Evolutionary conservation across 2,113 vertebrate species (phyloP), one percentile per base, ranked within the genome.

Genomic region (Cnemophilus loriae): DNA sequence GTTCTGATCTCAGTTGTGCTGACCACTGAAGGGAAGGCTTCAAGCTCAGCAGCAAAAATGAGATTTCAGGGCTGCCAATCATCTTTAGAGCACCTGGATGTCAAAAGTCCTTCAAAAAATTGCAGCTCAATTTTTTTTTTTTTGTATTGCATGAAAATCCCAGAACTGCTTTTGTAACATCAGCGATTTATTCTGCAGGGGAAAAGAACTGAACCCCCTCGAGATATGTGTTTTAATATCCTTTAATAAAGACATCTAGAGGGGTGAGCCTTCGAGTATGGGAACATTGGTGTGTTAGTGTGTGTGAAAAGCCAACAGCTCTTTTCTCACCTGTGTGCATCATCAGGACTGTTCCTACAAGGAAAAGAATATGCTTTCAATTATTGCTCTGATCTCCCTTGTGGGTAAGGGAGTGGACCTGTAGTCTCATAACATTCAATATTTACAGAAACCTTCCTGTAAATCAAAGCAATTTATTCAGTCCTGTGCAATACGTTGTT

Each of bases 21-120:
- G 1, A 13, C 15, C 11, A 7, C 9, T 21, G 73, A 19, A 33
- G 63, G 55, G 1, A 56, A 33, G 6, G 0, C 0, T 44, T n/a
- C 1, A 1, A 64, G 19, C n/a, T 76, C 61, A 37, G 53, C 61
- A 53, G 16, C 13, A 50, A 92, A 44, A 75, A 41, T 3, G 24
- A 93, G 6, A 56, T 77, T 47, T 76, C 71, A 83, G 75, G 28
- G 41, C 55, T 83, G 10, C 6, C 57, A 53, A 16, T 16, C 1
- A 6, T 32, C 80, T 93, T 63, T 39, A 64, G 53, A 83, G 21
- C 39, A 87, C 26, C 17, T 42, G n/a, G 23, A 10, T 60, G 56
- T 39, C n/a, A 56, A 84, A 89, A 77, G 23, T 77, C 20, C 15
- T 37, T 23, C n/a, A 33, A 42, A 80, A 78, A 63, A 26, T 7